phyloP scores from a whole-genome alignment of 2,888 invertebrate genomes.

The Hanleya hanleyi region DNA sequence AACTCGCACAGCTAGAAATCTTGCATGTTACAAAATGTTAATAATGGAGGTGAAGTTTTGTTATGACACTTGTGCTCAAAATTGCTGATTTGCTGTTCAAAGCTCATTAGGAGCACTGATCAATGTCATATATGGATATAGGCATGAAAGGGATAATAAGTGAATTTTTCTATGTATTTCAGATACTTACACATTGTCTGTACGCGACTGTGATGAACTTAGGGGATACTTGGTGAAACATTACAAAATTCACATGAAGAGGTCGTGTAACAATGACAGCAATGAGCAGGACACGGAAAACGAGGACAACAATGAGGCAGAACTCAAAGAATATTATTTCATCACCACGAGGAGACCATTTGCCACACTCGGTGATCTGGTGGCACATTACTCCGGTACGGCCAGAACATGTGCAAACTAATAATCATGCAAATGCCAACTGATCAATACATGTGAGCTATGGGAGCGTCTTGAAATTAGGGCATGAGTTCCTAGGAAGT shows the following conservation, averaged over 20 bases:
- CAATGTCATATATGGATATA: too few species aligned
- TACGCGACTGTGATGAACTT: constrained; percentile 65
- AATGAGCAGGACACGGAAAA: background rate
- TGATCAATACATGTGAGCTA: too few species aligned
- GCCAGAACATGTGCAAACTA: too few species aligned
- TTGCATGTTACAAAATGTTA: too few species aligned
- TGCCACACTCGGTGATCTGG: constrained; percentile 77
- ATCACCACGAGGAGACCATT: constrained; percentile 98
- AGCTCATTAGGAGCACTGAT: too few species aligned
- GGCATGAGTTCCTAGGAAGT: too few species aligned
- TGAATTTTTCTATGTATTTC: constrained; percentile 24
- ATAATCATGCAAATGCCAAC: too few species aligned
- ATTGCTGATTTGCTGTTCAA: background rate
- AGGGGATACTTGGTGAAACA: constrained; percentile 64
- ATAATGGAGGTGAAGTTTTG: too few species aligned
- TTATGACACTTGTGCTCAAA: too few species aligned
- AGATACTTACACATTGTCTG: constrained; percentile 65
- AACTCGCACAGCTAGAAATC: too few species aligned
- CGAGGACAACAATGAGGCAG: background rate
- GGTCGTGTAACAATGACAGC: constrained; percentile 39
- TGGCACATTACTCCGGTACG: constrained; percentile 62
- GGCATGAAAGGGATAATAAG: too few species aligned
- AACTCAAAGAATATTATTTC: constrained; percentile 78
- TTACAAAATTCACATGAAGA: constrained; percentile 58
- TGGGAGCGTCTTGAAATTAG: too few species aligned